Percentiles rank a stretch among this genome's conserved stretches.
Evolutionary conservation across 1,140 invertebrate species (phyloP).

Genomic region (Rhagoletis pomonella): DNA sequence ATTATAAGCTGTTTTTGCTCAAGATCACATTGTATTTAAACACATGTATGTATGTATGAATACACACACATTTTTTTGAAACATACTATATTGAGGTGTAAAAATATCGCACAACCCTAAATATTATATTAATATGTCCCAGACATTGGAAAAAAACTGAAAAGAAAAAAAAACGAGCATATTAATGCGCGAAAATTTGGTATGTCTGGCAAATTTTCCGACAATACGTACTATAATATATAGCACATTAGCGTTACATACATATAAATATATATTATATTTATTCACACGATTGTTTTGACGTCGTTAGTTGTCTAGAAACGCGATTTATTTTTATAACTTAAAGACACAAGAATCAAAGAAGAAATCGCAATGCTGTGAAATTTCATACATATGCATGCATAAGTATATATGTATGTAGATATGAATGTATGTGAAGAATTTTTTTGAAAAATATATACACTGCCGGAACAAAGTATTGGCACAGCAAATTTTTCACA

Average conservation of each 20-base stretch:
- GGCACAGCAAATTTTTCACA: too few species aligned
- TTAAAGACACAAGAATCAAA: neutral
- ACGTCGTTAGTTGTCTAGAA: constrained; percentile 42
- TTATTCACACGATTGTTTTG: constrained; percentile 43
- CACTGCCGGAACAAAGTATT: too few species aligned
- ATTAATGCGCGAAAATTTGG: neutral
- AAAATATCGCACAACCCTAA: neutral
- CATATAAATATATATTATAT: neutral
- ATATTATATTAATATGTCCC: constrained; percentile 39
- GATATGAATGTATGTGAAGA: neutral
- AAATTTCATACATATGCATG: constrained; percentile 13
- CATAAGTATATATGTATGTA: neutral
- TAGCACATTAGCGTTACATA: neutral
- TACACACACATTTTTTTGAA: neutral
- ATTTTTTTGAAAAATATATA: too few species aligned
- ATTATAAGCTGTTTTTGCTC: neutral
- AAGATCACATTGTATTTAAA: neutral
- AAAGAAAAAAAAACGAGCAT: neutral
- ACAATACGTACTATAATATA: neutral
- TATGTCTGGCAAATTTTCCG: constrained; percentile 47
- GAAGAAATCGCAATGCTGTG: constrained; percentile 1
- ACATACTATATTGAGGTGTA: neutral
- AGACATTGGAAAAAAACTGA: constrained; percentile 43
- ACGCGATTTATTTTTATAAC: constrained; percentile 45
- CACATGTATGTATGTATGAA: neutral